A percentile compares a stretch with the other conserved stretches of the same genome.
These are phyloP conservation scores for Apistogramma diplotaenia DNA, from an alignment of 2,113 vertebrate genomes.

Conservation along the genomic window DNA sequence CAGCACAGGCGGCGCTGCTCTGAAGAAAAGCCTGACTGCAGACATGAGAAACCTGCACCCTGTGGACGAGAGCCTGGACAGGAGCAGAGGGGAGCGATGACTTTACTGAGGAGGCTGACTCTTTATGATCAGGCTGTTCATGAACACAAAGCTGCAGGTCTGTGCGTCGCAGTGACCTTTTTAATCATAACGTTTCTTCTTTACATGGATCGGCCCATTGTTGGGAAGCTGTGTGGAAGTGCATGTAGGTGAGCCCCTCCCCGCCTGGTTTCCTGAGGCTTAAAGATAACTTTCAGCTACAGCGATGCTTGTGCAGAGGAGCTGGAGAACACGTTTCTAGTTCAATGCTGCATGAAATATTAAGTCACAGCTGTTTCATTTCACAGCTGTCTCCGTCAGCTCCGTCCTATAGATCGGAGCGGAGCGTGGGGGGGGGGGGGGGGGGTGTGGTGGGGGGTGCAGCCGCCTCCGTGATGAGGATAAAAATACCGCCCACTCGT, in stretches of 20 bases:
- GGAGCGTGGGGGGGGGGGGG: not conserved
- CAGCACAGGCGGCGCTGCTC: too few relatives aligned
- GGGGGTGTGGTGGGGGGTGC: not conserved
- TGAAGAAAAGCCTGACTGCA: not conserved
- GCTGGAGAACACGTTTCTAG: not conserved
- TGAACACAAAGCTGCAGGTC: too few relatives aligned
- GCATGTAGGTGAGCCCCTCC: too few relatives aligned
- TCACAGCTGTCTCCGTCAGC: not conserved
- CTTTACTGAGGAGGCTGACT: too few relatives aligned
- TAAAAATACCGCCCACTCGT: slow-evolving; percentile 15
- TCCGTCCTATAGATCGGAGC: not conserved
- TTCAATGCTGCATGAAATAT: slow-evolving; percentile 1
- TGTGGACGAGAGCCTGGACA: too few relatives aligned
- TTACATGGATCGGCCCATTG: too few relatives aligned
- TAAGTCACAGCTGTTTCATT: not conserved
- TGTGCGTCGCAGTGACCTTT: too few relatives aligned
- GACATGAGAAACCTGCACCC: too few relatives aligned
- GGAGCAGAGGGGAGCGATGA: too few relatives aligned
- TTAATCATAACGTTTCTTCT: too few relatives aligned
- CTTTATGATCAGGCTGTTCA: too few relatives aligned
- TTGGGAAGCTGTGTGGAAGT: too few relatives aligned
- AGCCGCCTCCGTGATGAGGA: not conserved
- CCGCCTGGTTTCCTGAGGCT: not conserved
- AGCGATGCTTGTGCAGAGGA: not conserved
- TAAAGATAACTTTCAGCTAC: not conserved